Evolutionary conservation across 2,888 invertebrate genomes (phyloP).

Genomic region (Stenoptilia bipunctidactyla): DNA sequence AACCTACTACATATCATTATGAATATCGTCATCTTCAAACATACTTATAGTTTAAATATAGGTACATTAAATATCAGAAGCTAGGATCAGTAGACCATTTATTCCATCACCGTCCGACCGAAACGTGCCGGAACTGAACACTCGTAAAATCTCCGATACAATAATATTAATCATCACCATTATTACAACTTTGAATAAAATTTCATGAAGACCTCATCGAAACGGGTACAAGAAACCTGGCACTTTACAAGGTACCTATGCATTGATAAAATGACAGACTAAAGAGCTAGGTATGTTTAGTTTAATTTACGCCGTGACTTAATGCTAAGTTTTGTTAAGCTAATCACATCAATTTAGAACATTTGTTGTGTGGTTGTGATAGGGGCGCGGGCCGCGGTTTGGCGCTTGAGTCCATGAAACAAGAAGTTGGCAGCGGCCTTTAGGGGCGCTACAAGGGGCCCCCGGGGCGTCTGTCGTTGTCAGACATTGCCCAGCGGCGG

Average conservation of each 20-base stretch:
- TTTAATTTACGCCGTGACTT: slow-evolving; percentile 61
- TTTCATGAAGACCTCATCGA: slow-evolving; percentile 42
- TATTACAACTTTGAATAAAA: slow-evolving; percentile 21
- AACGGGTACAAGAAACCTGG: slow-evolving; percentile 60
- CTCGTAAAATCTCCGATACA: slow-evolving; percentile 11
- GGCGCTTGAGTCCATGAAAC: slow-evolving; percentile 75
- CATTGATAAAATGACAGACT: slow-evolving; percentile 63
- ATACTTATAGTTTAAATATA: slow-evolving; percentile 30
- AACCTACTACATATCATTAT: slow-evolving; percentile 37
- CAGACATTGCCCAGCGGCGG: slow-evolving; percentile 82
- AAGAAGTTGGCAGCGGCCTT: slow-evolving; percentile 79
- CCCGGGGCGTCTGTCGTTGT: slow-evolving; percentile 79
- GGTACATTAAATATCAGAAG: slow-evolving; percentile 34
- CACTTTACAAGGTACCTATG: slow-evolving; percentile 60
- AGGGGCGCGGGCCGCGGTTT: slow-evolving; percentile 51
- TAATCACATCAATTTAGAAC: slow-evolving; percentile 71
- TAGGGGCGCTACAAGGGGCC: slow-evolving; percentile 70
- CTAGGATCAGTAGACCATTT: slow-evolving; percentile 30
- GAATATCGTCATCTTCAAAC: slow-evolving; percentile 24
- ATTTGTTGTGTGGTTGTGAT: slow-evolving; percentile 68
- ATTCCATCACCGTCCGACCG: slow-evolving; percentile 4
- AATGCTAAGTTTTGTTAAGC: slow-evolving; percentile 54
- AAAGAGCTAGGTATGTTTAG: slow-evolving; percentile 58
- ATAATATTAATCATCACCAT: neutral
- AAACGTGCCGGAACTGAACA: slow-evolving; percentile 10